phyloP scores from a whole-genome alignment of 2,113 vertebrate genomes.

The Numenius arquata region DNA sequence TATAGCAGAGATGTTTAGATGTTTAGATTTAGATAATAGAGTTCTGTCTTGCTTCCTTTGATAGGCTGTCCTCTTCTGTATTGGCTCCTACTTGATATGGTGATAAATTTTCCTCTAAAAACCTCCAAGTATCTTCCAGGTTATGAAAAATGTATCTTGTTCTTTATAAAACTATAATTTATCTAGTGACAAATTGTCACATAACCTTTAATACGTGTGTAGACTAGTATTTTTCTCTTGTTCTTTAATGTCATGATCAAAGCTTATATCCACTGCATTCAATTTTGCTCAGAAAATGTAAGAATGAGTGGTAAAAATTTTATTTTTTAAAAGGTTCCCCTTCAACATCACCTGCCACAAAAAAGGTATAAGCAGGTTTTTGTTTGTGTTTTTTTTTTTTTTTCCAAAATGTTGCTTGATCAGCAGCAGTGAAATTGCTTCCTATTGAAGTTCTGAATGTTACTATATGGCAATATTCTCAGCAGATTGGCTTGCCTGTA shows the following conservation, averaged over 20 bases:
- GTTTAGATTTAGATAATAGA: not conserved
- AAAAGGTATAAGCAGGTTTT: not conserved
- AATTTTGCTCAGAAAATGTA: not conserved
- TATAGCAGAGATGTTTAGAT: constrained; percentile 10
- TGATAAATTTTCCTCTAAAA: constrained; percentile 15
- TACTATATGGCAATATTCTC: not conserved
- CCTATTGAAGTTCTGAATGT: not conserved
- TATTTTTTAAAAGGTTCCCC: not conserved
- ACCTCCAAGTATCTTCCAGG: not conserved
- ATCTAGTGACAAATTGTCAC: not conserved
- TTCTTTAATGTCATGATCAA: not conserved
- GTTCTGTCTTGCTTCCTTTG: not conserved
- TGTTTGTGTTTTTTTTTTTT: not conserved
- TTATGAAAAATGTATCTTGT: not conserved
- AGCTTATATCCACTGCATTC: not conserved
- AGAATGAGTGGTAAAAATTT: not conserved
- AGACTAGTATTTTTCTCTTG: not conserved
- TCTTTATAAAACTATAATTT: not conserved
- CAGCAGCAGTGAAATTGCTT: not conserved
- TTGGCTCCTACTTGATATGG: not conserved
- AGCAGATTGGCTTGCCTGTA: not conserved
- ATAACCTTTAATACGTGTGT: not conserved
- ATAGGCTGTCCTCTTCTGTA: not conserved
- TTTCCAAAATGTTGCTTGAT: not conserved
- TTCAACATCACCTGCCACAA: not conserved